Conservation (phyloP, 2,797 vertebrate genomes). For the Acipenser ruthenus region DNA sequence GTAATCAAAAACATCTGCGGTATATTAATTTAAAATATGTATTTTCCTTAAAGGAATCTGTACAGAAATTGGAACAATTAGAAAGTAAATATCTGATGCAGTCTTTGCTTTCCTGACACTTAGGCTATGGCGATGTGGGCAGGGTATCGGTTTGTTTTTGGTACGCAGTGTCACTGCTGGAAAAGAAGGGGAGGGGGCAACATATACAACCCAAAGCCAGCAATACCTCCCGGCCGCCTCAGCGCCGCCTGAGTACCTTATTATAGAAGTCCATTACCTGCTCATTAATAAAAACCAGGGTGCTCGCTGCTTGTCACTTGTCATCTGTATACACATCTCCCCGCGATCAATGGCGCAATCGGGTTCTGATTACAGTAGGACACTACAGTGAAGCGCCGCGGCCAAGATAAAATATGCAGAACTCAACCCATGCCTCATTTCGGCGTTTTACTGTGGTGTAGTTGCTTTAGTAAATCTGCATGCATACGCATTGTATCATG, state of each 20-base stretch:
- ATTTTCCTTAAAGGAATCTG: too few relatives aligned
- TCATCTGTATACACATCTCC: slow-evolving; percentile 11
- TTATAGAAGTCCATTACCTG: slow-evolving; percentile 23
- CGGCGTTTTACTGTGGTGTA: slow-evolving; percentile 4
- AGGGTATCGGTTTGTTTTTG: too few relatives aligned
- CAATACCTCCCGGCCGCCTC: background rate
- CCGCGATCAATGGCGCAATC: slow-evolving; percentile 17
- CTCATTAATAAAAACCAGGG: slow-evolving; percentile 22
- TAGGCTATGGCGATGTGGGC: too few relatives aligned
- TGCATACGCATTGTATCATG: slow-evolving; percentile 2
- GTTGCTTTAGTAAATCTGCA: background rate
- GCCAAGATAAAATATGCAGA: too few relatives aligned
- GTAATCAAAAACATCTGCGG: too few relatives aligned
- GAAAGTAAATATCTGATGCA: too few relatives aligned
- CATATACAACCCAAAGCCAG: too few relatives aligned
- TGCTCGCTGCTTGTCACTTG: slow-evolving; percentile 11
- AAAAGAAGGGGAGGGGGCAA: too few relatives aligned
- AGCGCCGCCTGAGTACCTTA: slow-evolving; percentile 13
- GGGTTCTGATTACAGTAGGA: slow-evolving; percentile 6
- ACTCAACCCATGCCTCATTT: background rate
- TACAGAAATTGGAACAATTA: too few relatives aligned
- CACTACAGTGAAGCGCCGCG: background rate
- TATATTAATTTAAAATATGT: too few relatives aligned
- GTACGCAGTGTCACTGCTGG: too few relatives aligned
- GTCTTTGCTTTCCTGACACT: too few relatives aligned